These are phyloP conservation scores for Coturnix japonica DNA, from an alignment of 2,113 vertebrate species.

Conservation along the genomic window DNA sequence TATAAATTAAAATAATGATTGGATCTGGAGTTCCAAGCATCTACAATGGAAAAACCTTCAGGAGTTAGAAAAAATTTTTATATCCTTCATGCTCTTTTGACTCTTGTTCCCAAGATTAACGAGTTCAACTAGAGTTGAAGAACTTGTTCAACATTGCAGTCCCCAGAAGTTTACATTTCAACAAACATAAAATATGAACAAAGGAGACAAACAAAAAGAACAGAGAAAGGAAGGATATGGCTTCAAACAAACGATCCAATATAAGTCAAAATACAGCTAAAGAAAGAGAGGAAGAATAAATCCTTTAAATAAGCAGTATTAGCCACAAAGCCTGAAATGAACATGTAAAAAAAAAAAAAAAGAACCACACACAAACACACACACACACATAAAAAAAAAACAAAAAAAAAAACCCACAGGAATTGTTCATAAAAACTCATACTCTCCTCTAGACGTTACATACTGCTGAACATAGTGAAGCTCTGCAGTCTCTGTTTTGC, in stretches of 20 bases:
- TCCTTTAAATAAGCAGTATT: conserved; percentile 41
- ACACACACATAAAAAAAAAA: no score
- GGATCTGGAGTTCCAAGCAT: not conserved
- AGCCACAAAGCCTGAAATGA: conserved; percentile 3
- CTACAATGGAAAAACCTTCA: not conserved
- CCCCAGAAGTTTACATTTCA: conserved; percentile 67
- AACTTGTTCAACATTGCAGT: conserved; percentile 29
- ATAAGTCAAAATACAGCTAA: conserved; percentile 51
- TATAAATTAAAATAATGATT: not conserved
- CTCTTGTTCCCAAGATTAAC: conserved; percentile 39
- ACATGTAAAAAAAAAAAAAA: not conserved
- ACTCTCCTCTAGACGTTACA: not conserved
- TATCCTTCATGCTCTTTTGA: not conserved
- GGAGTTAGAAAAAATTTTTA: not conserved
- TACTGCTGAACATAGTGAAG: not conserved
- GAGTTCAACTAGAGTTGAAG: conserved; percentile 60
- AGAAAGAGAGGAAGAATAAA: conserved; percentile 70
- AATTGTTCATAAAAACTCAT: conserved; percentile 3
- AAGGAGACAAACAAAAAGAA: conserved; percentile 58
- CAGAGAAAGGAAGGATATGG: conserved; percentile 67
- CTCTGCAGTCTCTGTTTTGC: not conserved
- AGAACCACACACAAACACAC: no score
- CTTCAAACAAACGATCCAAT: conserved; percentile 52
- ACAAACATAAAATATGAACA: conserved; percentile 59
- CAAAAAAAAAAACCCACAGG: not conserved